A percentile compares a stretch with the other conserved stretches of the same genome.
Evolutionary conservation across 2,888 invertebrate species (phyloP).

Genomic region (Pristionchus fissidentatus): DNA sequence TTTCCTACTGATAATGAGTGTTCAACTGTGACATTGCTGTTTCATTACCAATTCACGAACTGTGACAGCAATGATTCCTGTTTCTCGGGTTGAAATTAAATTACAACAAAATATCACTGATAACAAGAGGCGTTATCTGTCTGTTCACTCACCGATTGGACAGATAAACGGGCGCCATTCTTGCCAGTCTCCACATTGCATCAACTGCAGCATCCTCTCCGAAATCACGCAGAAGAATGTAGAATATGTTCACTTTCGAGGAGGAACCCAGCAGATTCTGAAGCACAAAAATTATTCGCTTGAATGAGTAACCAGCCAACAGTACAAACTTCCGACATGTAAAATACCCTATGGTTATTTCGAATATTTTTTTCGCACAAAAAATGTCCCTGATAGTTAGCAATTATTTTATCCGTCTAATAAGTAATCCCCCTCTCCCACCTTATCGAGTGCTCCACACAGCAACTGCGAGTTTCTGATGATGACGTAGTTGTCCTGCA

Average conservation of each 20-base stretch:
- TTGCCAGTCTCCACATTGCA: conserved; percentile 91
- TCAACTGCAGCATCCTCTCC: conserved; percentile 83
- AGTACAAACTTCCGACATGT: neutral
- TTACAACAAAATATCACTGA: too few relatives aligned
- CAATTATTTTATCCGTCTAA: too few relatives aligned
- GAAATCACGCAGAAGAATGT: conserved; percentile 84
- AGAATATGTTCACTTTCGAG: conserved; percentile 95
- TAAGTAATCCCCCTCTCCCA: neutral
- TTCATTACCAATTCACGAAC: too few relatives aligned
- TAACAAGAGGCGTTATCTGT: too few relatives aligned
- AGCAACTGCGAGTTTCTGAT: conserved; percentile 93
- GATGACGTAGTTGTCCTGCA: conserved; percentile 87
- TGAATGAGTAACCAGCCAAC: neutral
- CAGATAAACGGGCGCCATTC: conserved; percentile 85
- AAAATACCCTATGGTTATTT: too few relatives aligned
- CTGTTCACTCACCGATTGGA: conserved; percentile 74
- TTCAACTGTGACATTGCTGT: too few relatives aligned
- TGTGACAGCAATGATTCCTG: too few relatives aligned
- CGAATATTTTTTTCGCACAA: too few relatives aligned
- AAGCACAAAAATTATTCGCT: neutral
- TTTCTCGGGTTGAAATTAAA: too few relatives aligned
- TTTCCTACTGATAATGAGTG: too few relatives aligned
- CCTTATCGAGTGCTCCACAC: conserved; percentile 95
- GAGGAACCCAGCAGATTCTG: conserved; percentile 92
- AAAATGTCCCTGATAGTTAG: too few relatives aligned